Percentiles rank a stretch among this genome's conserved stretches.
Conservation (phyloP, 2,888 invertebrate species). For the Polymixis lichenea region DNA sequence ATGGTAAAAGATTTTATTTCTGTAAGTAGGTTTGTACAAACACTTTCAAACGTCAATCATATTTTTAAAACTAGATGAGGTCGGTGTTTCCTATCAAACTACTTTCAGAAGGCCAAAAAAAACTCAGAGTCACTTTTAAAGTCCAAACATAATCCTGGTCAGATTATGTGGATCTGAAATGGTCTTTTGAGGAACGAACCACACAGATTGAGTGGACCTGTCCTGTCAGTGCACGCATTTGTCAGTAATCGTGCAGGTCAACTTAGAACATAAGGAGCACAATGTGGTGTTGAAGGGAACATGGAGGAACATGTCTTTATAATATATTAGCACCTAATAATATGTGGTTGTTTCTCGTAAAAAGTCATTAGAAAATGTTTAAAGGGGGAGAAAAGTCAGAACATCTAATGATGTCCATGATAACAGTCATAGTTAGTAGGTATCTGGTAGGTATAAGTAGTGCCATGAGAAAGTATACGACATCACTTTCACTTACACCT, state of each 20-base stretch:
- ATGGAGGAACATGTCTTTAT: neutral
- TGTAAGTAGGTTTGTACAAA: neutral
- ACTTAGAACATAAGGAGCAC: too few species aligned
- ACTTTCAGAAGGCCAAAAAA: neutral
- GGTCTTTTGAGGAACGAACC: too few species aligned
- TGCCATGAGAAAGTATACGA: slow-evolving; percentile 4
- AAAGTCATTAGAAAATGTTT: slow-evolving; percentile 15
- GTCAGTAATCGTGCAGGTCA: too few species aligned
- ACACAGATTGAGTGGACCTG: too few species aligned
- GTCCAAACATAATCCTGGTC: neutral
- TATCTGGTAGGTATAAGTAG: too few species aligned
- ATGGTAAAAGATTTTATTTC: neutral
- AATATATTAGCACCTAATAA: too few species aligned
- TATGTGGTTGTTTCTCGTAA: neutral
- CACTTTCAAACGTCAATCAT: neutral
- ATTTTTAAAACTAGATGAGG: too few species aligned
- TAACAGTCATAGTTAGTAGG: neutral
- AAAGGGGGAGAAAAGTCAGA: neutral
- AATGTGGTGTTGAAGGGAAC: too few species aligned
- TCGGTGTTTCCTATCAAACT: too few species aligned
- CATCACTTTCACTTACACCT: neutral
- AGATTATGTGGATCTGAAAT: neutral
- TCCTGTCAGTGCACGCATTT: too few species aligned
- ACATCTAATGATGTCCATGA: slow-evolving; percentile 4
- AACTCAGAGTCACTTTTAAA: neutral